These are phyloP conservation scores for Drosophila merina DNA, from an alignment of 2,888 invertebrate genomes.

Conservation along the genomic window DNA sequence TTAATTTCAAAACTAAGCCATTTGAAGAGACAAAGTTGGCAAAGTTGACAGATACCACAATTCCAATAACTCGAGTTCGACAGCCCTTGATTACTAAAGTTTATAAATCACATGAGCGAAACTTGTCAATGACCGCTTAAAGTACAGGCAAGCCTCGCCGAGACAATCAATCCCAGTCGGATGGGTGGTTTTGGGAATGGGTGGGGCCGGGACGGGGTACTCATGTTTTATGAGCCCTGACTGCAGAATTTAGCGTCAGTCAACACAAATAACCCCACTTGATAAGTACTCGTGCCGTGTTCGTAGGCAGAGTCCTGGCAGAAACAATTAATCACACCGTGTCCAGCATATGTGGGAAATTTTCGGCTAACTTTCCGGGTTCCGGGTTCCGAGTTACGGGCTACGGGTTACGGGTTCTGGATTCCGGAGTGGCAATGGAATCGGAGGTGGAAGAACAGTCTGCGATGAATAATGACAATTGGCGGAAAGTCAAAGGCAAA, in stretches of 20 bases:
- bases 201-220: background rate
- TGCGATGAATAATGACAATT: slow-evolving; percentile 77
- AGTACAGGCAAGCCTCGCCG: slow-evolving; percentile 13
- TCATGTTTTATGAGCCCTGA: slow-evolving; percentile 56
- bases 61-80: slow-evolving; percentile 29
- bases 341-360: slow-evolving; percentile 75
- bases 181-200: background rate
- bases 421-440: slow-evolving; percentile 4
- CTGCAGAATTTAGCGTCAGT: slow-evolving; percentile 65
- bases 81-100: slow-evolving; percentile 30
- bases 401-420: slow-evolving; percentile 26
- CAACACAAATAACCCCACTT: slow-evolving; percentile 66
- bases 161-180: slow-evolving; percentile 17
- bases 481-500: slow-evolving; percentile 76
- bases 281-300: slow-evolving; percentile 10
- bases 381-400: background rate
- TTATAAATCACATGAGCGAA: slow-evolving; percentile 32
- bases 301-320: slow-evolving; percentile 38
- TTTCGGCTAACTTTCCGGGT: slow-evolving; percentile 51
- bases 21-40: background rate
- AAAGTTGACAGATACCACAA: slow-evolving; percentile 11
- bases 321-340: slow-evolving; percentile 70
- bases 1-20: background rate
- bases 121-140: slow-evolving; percentile 14
- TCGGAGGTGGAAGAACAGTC: slow-evolving; percentile 60